phyloP scores from a whole-genome alignment of 2,888 invertebrate species.

The Drosophila anceps region DNA sequence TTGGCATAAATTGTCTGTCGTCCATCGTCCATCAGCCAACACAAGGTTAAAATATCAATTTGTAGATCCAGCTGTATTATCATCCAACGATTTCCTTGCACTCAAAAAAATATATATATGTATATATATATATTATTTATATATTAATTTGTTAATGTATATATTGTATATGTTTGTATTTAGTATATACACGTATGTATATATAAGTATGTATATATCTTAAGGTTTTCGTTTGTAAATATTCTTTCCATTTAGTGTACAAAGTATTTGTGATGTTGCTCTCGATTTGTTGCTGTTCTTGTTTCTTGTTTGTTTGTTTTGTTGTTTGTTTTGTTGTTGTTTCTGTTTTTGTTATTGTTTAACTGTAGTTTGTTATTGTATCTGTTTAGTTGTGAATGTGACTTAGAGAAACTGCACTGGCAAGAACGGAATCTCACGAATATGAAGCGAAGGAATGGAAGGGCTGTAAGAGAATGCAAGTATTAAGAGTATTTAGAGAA shows the following conservation, averaged over 20 bases:
- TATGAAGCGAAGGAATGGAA: conserved; percentile 83
- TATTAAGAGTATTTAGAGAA: conserved; percentile 49
- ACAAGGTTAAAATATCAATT: conserved; percentile 65
- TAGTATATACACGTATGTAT: conserved; percentile 49
- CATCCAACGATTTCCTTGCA: conserved; percentile 65
- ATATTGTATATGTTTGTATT: conserved; percentile 52
- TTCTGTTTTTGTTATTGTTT: conserved; percentile 31
- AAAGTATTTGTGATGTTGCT: conserved; percentile 65
- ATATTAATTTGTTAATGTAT: conserved; percentile 39
- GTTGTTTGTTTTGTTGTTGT: conserved; percentile 36
- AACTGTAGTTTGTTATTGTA: conserved; percentile 47
- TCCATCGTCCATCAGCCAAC: conserved; percentile 51
- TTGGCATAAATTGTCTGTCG: conserved; percentile 50
- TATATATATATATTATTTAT: conserved; percentile 30
- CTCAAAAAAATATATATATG: conserved; percentile 67
- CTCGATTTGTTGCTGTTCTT: conserved; percentile 41
- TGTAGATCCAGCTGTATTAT: conserved; percentile 58
- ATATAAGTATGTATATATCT: conserved; percentile 46
- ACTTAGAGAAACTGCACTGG: conserved; percentile 84
- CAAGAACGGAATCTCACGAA: conserved; percentile 84
- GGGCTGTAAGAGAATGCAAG: conserved; percentile 82
- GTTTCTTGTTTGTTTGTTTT: conserved; percentile 33
- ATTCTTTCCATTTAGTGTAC: conserved; percentile 64
- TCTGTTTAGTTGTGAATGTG: conserved; percentile 44
- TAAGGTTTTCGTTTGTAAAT: conserved; percentile 72